These are phyloP conservation scores for Alectura lathami DNA, from an alignment of 2,113 vertebrate species.

Conservation along the genomic window DNA sequence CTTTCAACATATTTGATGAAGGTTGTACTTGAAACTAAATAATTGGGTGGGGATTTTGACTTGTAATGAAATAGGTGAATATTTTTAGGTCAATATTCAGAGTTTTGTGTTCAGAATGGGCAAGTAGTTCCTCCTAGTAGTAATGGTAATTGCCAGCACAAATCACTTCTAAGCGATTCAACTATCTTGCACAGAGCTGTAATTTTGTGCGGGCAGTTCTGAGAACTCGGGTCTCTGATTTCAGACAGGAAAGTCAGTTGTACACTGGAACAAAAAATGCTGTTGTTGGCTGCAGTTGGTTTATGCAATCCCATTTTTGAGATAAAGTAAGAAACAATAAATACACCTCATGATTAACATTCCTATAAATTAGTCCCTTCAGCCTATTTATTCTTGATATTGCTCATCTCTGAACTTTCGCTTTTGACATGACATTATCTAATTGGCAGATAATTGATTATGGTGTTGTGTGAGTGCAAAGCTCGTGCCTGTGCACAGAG, in stretches of 20 bases:
- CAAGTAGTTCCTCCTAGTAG: background rate
- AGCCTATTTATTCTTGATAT: constrained; percentile 29
- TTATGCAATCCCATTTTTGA: constrained; percentile 23
- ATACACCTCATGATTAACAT: background rate
- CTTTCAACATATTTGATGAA: background rate
- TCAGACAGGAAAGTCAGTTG: background rate
- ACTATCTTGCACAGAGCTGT: background rate
- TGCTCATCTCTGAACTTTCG: background rate
- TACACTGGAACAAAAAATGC: background rate
- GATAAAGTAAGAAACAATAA: constrained; percentile 8
- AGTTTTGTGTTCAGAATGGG: background rate
- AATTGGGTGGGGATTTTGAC: background rate
- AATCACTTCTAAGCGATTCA: background rate
- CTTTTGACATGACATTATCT: constrained; percentile 46
- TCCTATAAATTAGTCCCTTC: constrained; percentile 52
- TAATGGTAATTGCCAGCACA: background rate
- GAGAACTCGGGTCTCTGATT: background rate
- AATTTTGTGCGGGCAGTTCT: background rate
- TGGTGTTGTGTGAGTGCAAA: background rate
- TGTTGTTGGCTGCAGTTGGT: background rate
- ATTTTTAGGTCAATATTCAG: background rate
- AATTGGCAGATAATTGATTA: constrained; percentile 29
- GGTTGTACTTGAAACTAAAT: background rate
- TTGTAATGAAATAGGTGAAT: background rate
- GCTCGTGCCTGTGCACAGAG: background rate